These are phyloP conservation scores for Stomatorhinus walkeri DNA, from an alignment of 2,797 vertebrate species.

Conservation along the genomic window DNA sequence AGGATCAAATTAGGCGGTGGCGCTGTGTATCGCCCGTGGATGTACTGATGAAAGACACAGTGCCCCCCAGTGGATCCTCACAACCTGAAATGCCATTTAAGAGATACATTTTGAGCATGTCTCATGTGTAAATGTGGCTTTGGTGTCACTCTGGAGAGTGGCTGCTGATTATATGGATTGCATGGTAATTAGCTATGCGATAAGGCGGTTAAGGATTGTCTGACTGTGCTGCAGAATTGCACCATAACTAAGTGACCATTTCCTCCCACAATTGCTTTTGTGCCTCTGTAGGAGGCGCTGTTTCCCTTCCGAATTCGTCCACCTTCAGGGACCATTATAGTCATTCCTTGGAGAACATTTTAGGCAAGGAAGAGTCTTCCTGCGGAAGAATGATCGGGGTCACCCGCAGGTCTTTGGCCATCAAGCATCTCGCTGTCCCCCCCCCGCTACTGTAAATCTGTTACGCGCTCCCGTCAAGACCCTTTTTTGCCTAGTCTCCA, in stretches of 20 bases:
- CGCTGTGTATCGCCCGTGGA: background rate
- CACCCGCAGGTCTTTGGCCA: background rate
- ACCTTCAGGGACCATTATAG: background rate
- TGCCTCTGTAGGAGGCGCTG: background rate
- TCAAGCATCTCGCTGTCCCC: background rate
- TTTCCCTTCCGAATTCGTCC: background rate
- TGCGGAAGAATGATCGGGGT: background rate
- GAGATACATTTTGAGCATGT: background rate
- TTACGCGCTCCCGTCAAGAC: background rate
- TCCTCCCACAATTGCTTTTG: background rate
- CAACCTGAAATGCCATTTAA: background rate
- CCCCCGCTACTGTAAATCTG: background rate
- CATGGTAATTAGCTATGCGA: background rate
- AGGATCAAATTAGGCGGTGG: background rate
- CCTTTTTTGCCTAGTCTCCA: background rate
- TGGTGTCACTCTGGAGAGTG: background rate
- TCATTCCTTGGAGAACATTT: background rate
- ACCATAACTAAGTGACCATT: background rate
- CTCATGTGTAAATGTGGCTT: background rate
- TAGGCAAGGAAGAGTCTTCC: background rate
- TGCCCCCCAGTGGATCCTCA: background rate
- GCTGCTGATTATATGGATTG: background rate
- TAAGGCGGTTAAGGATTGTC: background rate
- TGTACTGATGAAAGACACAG: background rate
- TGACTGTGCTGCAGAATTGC: background rate